Evolutionary conservation across 1,140 invertebrate genomes (phyloP).

Genomic region (Augochlora pura): DNA sequence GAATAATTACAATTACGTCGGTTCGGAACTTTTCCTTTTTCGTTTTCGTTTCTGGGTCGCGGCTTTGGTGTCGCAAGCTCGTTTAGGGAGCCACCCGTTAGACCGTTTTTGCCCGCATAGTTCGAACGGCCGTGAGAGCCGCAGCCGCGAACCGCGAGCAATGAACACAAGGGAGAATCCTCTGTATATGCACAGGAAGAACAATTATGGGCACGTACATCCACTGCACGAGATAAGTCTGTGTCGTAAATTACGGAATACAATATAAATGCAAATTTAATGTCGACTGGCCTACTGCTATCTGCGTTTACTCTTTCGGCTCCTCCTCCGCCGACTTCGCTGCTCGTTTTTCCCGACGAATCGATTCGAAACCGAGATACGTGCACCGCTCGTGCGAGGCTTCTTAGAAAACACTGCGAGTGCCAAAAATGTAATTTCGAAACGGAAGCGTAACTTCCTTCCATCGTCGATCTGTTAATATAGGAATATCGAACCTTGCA

Average conservation of each 20-base stretch:
- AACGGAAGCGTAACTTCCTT: too few relatives aligned
- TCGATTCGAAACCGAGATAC: neutral
- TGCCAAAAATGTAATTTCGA: too few relatives aligned
- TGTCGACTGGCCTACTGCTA: conserved; percentile 60
- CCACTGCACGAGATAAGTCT: conserved; percentile 52
- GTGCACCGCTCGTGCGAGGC: neutral
- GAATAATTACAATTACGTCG: too few relatives aligned
- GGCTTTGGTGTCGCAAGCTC: neutral
- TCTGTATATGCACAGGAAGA: conserved; percentile 21
- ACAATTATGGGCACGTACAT: conserved; percentile 52
- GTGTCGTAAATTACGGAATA: conserved; percentile 55
- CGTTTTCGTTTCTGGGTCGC: neutral
- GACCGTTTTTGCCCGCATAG: neutral
- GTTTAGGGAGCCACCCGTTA: neutral
- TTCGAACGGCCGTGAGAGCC: conserved; percentile 27
- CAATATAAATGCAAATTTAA: conserved; percentile 69
- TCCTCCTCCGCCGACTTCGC: neutral
- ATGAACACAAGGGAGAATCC: neutral
- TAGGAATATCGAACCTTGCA: too few relatives aligned
- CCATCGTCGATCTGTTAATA: too few relatives aligned
- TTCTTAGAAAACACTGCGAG: too few relatives aligned
- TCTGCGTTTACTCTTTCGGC: conserved; percentile 49
- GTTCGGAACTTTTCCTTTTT: neutral
- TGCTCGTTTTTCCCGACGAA: neutral
- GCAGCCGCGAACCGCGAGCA: neutral